Conservation (phyloP, 2,797 vertebrate species). For the Pelodytes ibericus region DNA sequence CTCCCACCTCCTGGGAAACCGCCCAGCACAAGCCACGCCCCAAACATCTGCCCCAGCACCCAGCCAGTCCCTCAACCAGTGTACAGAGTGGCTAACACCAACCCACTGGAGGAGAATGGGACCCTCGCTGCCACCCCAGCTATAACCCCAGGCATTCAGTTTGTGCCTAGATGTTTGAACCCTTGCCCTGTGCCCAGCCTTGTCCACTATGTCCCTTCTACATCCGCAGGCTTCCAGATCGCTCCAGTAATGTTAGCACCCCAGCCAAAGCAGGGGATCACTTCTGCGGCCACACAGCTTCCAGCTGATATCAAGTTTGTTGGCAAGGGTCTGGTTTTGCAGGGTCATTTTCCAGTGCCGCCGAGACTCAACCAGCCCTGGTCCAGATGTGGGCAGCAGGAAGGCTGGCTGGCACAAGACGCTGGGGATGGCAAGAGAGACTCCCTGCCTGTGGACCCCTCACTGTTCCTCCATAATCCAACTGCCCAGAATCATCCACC, state of each 20-base stretch:
- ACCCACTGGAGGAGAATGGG: slow-evolving; percentile 61
- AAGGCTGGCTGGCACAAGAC: slow-evolving; percentile 31
- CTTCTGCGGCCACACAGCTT: slow-evolving; percentile 19
- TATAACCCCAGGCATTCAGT: slow-evolving; percentile 54
- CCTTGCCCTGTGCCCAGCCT: slow-evolving; percentile 59
- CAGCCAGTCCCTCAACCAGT: slow-evolving; percentile 54
- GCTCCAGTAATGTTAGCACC: slow-evolving; percentile 28
- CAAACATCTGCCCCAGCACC: slow-evolving; percentile 12
- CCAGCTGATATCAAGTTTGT: slow-evolving; percentile 47
- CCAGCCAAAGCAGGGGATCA: slow-evolving; percentile 26
- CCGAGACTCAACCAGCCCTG: slow-evolving; percentile 17
- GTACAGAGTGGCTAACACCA: slow-evolving; percentile 46
- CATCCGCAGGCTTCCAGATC: slow-evolving; percentile 65
- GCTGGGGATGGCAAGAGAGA: slow-evolving; percentile 1
- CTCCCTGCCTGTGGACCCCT: slow-evolving; percentile 16
- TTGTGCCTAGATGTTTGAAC: slow-evolving; percentile 58
- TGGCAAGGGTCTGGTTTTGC: slow-evolving; percentile 27
- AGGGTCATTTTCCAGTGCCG: slow-evolving; percentile 16
- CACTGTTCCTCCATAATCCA: slow-evolving; percentile 30
- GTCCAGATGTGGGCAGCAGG: slow-evolving; percentile 15
- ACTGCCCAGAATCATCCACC: background rate
- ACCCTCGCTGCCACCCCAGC: slow-evolving; percentile 62
- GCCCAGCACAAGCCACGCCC: background rate
- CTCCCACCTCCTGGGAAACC: slow-evolving; percentile 35
- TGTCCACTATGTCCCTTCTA: slow-evolving; percentile 58